phyloP scores from a whole-genome alignment of 2,113 vertebrate species.

The crab-eating macaque (Macaca fascicularis) region DNA sequence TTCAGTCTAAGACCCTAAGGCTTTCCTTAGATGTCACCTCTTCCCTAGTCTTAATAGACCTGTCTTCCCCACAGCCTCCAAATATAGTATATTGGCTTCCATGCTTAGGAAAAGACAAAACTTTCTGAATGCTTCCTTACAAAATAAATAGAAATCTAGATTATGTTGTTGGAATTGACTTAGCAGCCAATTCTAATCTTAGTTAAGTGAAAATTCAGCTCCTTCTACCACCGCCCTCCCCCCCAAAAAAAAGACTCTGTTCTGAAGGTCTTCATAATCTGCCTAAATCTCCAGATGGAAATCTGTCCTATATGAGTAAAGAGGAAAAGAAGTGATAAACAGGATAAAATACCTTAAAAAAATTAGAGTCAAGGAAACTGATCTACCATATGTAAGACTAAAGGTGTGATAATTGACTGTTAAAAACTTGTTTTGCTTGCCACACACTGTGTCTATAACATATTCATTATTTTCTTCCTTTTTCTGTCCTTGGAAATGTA shows the following conservation, averaged over 20 bases:
- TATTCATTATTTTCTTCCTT: constrained; percentile 73
- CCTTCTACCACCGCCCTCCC: background rate
- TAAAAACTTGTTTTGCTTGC: constrained; percentile 74
- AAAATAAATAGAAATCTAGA: constrained; percentile 14
- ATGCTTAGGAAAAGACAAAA: background rate
- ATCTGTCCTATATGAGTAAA: constrained; percentile 9
- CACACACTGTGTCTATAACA: constrained; percentile 65
- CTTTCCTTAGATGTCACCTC: background rate
- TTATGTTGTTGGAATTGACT: constrained; percentile 36
- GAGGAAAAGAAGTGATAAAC: constrained; percentile 58
- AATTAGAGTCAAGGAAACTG: constrained; percentile 65
- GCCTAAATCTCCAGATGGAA: background rate
- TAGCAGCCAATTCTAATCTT: constrained; percentile 64
- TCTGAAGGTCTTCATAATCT: constrained; percentile 4
- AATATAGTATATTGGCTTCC: background rate
- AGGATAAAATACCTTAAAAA: constrained; percentile 7
- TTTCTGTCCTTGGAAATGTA: constrained; percentile 67
- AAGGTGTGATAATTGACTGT: constrained; percentile 74
- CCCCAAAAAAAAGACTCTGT: background rate
- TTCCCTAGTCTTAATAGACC: background rate
- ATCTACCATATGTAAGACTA: constrained; percentile 58
- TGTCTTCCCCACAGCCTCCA: background rate
- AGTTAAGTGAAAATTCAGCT: constrained; percentile 38
- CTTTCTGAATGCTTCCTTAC: constrained; percentile 23
- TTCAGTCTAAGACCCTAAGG: background rate